Percentiles rank a stretch among this genome's conserved stretches.
These are phyloP conservation scores for Lydus trimaculatus DNA, from an alignment of 2,888 invertebrate species.

Conservation along the genomic window DNA sequence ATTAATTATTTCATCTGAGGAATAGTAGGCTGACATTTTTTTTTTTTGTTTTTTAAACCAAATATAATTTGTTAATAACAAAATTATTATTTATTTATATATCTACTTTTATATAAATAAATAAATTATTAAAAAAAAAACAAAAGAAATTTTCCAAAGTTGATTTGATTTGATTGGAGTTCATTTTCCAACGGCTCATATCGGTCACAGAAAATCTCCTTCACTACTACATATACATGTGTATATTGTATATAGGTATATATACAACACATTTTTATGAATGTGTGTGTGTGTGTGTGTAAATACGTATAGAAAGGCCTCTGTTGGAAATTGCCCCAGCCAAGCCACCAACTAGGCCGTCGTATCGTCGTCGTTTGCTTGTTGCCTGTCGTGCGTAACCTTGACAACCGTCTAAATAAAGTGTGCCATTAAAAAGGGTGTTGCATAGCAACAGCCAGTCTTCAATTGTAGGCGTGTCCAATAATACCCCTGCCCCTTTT, in stretches of 20 bases:
- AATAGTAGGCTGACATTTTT: neutral
- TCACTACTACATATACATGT: neutral
- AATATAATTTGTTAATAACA: too few relatives aligned
- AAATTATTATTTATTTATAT: too few relatives aligned
- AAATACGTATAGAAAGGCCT: neutral
- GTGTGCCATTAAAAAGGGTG: conserved; percentile 46
- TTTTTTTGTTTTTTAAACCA: too few relatives aligned
- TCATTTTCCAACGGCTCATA: conserved; percentile 25
- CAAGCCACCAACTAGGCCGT: neutral
- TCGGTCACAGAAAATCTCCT: conserved; percentile 14
- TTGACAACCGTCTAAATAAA: conserved; percentile 49
- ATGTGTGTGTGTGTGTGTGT: neutral
- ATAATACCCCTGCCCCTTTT: conserved; percentile 36
- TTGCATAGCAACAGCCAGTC: conserved; percentile 49
- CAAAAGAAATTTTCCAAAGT: too few relatives aligned
- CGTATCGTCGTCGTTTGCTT: conserved; percentile 2
- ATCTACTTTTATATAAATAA: too few relatives aligned
- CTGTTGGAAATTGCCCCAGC: conserved; percentile 1
- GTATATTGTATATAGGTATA: neutral
- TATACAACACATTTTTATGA: neutral
- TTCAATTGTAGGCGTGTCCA: conserved; percentile 42
- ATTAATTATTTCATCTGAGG: too few relatives aligned
- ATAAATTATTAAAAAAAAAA: too few relatives aligned
- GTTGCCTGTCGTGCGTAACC: conserved; percentile 38
- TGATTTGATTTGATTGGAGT: too few relatives aligned